Evolutionary conservation across 2,797 vertebrate species (phyloP).

Genomic region (Cynodonichthys magdalenae): DNA sequence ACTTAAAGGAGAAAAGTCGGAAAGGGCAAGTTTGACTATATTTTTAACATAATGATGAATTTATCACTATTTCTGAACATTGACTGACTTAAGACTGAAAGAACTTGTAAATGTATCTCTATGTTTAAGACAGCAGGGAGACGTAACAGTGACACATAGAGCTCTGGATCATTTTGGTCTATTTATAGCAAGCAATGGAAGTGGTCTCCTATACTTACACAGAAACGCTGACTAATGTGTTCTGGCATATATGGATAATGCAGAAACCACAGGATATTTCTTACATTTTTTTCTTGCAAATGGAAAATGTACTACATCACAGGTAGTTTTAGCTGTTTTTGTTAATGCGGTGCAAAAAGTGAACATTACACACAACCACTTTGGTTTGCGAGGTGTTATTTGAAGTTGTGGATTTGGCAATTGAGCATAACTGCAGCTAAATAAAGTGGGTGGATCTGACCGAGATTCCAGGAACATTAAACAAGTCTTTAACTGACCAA

Average conservation of each 20-base stretch:
- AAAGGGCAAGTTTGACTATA: no score
- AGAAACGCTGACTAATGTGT: conserved; percentile 7
- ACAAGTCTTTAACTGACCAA: no score
- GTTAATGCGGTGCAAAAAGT: conserved; percentile 5
- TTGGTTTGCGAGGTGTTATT: no score
- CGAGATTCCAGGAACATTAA: no score
- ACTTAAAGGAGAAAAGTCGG: neutral
- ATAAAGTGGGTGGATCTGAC: no score
- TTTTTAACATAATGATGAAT: no score
- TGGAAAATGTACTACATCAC: conserved; percentile 1
- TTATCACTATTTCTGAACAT: no score
- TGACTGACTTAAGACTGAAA: neutral
- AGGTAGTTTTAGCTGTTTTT: neutral
- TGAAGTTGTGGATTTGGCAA: no score
- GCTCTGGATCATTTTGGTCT: conserved; percentile 1
- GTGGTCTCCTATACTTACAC: neutral
- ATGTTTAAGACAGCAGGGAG: conserved; percentile 5
- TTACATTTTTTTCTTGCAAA: neutral
- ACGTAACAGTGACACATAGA: neutral
- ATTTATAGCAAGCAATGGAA: conserved; percentile 13
- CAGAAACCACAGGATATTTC: conserved; percentile 1
- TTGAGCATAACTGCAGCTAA: no score
- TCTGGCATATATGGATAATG: conserved; percentile 7
- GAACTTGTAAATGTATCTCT: neutral
- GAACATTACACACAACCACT: neutral